A percentile compares a stretch with the other conserved stretches of the same genome.
Conservation (phyloP, 37 sponge, comb jelly and placozoan genomes). For the Ianthella basta region DNA sequence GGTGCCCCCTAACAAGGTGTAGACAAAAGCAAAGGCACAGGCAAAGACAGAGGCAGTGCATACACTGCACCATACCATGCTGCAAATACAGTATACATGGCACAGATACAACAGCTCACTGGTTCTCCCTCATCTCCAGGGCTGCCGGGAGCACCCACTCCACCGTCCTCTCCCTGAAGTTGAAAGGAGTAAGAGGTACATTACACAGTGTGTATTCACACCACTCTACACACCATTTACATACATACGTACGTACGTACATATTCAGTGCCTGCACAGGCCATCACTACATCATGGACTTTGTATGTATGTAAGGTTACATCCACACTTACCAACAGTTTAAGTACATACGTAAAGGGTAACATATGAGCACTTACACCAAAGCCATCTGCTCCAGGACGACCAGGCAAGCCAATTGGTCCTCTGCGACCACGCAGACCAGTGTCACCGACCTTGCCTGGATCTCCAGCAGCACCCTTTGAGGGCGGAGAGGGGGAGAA, state of each 20-base stretch:
- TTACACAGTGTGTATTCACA: no score
- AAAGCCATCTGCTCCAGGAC: slow-evolving; percentile 49
- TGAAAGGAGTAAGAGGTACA: background rate
- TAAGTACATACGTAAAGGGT: background rate
- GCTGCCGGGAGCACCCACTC: slow-evolving; percentile 50
- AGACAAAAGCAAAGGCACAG: background rate
- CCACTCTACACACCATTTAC: background rate
- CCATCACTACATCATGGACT: no score
- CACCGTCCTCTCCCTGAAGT: slow-evolving; percentile 51
- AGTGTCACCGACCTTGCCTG: slow-evolving; percentile 54
- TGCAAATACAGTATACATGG: no score
- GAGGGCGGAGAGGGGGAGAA: no score
- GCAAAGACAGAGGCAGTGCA: no score
- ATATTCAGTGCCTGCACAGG: no score
- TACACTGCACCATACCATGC: background rate
- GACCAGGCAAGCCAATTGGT: slow-evolving; percentile 41
- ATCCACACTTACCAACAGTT: no score
- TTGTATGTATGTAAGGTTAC: no score
- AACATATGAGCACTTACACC: background rate
- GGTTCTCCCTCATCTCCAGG: slow-evolving; percentile 57
- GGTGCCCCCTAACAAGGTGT: slow-evolving; percentile 37
- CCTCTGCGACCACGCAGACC: slow-evolving; percentile 50
- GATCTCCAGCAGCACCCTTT: slow-evolving; percentile 44
- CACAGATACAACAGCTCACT: slow-evolving; percentile 35
- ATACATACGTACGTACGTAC: background rate